A percentile compares a stretch with the other conserved stretches of the same genome.
phyloP scores from a whole-genome alignment of 2,888 invertebrate genomes.

The Epinotia demarniana region DNA sequence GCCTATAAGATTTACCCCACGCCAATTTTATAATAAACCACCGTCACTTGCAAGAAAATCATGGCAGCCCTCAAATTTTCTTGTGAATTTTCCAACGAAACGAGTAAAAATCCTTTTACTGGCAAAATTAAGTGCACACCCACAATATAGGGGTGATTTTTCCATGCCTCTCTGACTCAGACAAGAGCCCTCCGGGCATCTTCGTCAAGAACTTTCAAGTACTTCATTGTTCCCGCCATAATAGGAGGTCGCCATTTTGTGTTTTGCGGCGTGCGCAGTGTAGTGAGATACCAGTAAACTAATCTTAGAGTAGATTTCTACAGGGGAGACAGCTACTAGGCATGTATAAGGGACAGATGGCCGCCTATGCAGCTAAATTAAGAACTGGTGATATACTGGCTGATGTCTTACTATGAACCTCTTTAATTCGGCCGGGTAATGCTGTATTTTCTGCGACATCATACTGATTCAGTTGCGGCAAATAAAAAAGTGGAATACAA shows the following conservation, averaged over 20 bases:
- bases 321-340: no score
- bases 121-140: slow-evolving; percentile 20
- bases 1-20: no score
- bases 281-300: slow-evolving; percentile 3
- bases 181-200: slow-evolving; percentile 49
- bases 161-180: slow-evolving; percentile 48
- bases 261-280: slow-evolving; percentile 32
- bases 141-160: slow-evolving; percentile 51
- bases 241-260: slow-evolving; percentile 59
- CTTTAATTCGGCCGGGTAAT: no score
- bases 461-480: no score
- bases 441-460: no score
- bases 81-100: not conserved
- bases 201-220: slow-evolving; percentile 50
- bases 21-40: not conserved
- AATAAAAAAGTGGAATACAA: no score
- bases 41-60: not conserved
- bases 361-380: no score
- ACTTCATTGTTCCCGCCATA: slow-evolving; percentile 64
- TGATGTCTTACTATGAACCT: no score
- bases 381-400: no score
- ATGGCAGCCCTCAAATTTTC: not conserved
- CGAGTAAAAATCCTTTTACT: slow-evolving; percentile 12
- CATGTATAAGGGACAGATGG: no score
- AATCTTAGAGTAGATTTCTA: not conserved